Evolutionary conservation across 2,888 invertebrate species (phyloP).

Genomic region (Laothoe populi): DNA sequence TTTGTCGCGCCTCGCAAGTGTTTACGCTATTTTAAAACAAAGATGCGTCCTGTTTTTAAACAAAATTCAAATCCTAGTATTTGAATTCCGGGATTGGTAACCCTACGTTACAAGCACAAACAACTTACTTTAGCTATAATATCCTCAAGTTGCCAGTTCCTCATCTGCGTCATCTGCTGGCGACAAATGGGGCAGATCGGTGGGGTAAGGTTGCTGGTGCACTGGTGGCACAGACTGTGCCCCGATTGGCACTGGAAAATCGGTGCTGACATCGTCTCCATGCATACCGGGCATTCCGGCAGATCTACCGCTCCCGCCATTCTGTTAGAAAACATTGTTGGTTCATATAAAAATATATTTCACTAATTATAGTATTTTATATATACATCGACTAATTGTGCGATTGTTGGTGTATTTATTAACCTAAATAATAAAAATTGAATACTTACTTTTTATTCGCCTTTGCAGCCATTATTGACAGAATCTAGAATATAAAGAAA

Average conservation of each 20-base stretch:
- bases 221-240: constrained; percentile 70
- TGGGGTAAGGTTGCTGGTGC: constrained; percentile 60
- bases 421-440: neutral
- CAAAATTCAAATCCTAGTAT: too few relatives aligned
- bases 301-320: constrained; percentile 47
- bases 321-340: constrained; percentile 35
- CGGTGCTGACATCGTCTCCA: constrained; percentile 69
- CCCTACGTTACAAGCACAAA: neutral
- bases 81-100: too few relatives aligned
- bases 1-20: too few relatives aligned
- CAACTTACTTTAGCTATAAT: constrained; percentile 60
- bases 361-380: too few relatives aligned
- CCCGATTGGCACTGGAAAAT: constrained; percentile 75
- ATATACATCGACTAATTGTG: too few relatives aligned
- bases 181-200: constrained; percentile 74
- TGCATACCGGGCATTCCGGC: constrained; percentile 72
- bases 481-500: constrained; percentile 23
- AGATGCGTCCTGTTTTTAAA: too few relatives aligned
- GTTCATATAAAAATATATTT: neutral
- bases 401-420: too few relatives aligned
- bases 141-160: constrained; percentile 75
- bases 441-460: constrained; percentile 51
- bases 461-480: constrained; percentile 36
- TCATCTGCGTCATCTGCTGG: constrained; percentile 73
- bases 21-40: too few relatives aligned